phyloP scores from a whole-genome alignment of 2,113 vertebrate species.

The Syngnathoides biaculeatus region DNA sequence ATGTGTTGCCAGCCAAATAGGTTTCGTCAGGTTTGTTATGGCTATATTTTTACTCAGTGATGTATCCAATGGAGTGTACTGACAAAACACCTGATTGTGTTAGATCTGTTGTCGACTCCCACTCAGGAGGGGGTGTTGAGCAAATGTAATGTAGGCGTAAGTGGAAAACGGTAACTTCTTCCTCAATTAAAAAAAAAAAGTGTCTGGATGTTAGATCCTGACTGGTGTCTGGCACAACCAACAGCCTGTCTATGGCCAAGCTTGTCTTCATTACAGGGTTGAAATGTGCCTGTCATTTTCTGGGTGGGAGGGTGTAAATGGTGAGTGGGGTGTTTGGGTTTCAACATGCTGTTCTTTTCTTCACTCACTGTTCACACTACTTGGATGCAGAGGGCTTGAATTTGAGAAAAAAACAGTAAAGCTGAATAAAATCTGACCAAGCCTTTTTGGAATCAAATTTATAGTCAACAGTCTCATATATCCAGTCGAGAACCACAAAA shows the following conservation, averaged over 20 bases:
- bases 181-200: constrained; percentile 35
- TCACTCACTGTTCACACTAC: constrained; percentile 12
- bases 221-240: constrained; percentile 49
- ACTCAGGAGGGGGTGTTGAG: constrained; percentile 11
- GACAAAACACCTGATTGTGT: constrained; percentile 8
- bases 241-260: constrained; percentile 45
- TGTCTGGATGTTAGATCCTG: constrained; percentile 48
- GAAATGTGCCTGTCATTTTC: constrained; percentile 67
- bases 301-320: constrained; percentile 40
- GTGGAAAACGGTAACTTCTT: constrained; percentile 49
- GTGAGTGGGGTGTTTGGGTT: constrained; percentile 32
- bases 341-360: constrained; percentile 54
- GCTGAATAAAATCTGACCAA: constrained; percentile 10
- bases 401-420: constrained; percentile 21
- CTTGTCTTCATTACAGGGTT: constrained; percentile 60
- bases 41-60: background rate
- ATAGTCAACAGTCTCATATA: constrained; percentile 1
- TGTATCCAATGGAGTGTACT: background rate
- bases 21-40: background rate
- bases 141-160: constrained; percentile 67
- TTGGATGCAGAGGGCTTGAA: constrained; percentile 39
- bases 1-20: background rate
- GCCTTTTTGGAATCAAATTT: constrained; percentile 19
- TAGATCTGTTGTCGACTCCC: constrained; percentile 30
- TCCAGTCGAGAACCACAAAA: background rate